These are phyloP conservation scores for Oenanthe melanoleuca DNA, from an alignment of 2,113 vertebrate species.

Conservation along the genomic window DNA sequence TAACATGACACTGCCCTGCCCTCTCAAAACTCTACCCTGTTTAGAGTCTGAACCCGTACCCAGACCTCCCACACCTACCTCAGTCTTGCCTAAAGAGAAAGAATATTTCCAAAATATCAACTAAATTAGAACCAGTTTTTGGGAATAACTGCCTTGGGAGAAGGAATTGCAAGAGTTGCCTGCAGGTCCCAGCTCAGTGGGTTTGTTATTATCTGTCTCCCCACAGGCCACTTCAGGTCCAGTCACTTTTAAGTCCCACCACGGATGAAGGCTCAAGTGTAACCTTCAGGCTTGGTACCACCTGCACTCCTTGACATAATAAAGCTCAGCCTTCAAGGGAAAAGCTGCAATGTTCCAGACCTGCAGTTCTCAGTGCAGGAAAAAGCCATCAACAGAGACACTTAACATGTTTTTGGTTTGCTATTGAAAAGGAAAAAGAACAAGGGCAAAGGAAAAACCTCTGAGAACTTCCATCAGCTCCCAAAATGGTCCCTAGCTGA, in stretches of 20 bases:
- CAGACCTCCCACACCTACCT: background rate
- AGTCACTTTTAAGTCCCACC: background rate
- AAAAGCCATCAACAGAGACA: background rate
- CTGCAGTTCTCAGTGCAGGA: background rate
- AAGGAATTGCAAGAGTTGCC: background rate
- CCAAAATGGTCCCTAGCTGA: background rate
- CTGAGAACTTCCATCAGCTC: background rate
- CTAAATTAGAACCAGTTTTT: background rate
- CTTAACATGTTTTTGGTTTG: background rate
- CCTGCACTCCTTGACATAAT: background rate
- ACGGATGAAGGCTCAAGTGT: background rate
- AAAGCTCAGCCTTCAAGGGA: background rate
- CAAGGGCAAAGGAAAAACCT: background rate
- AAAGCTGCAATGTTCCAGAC: background rate
- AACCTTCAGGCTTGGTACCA: background rate
- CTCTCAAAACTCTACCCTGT: background rate
- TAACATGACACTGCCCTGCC: fast-evolving
- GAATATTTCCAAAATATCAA: background rate
- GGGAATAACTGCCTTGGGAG: background rate
- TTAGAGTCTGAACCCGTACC: background rate
- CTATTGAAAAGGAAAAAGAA: background rate
- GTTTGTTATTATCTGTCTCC: background rate
- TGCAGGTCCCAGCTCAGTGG: background rate
- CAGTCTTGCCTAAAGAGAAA: background rate
- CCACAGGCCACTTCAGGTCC: background rate